Conservation (phyloP, 2,797 vertebrate species). For the Adelosebastes latens region DNA sequence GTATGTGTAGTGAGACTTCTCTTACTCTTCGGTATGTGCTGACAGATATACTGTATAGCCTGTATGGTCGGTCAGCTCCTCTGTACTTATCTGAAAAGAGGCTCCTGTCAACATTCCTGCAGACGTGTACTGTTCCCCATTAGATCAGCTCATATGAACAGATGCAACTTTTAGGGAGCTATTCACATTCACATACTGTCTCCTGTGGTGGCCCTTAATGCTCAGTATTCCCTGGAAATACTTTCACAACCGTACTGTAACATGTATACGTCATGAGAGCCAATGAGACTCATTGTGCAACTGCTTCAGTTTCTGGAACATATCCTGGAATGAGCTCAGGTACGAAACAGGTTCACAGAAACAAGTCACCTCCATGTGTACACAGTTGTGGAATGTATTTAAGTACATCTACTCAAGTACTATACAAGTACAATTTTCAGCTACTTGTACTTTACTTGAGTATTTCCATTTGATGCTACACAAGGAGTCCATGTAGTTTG, state of each 20-base stretch:
- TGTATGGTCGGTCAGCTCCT: neutral
- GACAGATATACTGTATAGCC: conserved; percentile 7
- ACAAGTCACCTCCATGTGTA: neutral
- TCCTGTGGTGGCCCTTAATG: neutral
- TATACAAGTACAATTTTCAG: no score
- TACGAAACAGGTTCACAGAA: neutral
- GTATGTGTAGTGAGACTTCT: neutral
- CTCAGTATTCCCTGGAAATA: neutral
- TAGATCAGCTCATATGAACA: neutral
- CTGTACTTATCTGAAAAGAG: neutral
- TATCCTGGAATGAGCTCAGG: neutral
- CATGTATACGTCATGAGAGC: neutral
- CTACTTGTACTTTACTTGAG: no score
- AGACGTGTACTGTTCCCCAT: neutral
- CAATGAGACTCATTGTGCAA: neutral
- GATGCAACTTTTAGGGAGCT: neutral
- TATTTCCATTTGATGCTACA: no score
- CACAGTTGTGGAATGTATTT: no score
- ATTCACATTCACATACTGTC: neutral
- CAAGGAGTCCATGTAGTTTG: neutral
- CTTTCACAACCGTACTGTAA: neutral
- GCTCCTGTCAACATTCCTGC: conserved; percentile 9
- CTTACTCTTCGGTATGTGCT: neutral
- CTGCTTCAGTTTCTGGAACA: neutral
- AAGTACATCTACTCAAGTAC: no score